Percentiles rank a stretch among this genome's conserved stretches.
These are phyloP conservation scores for Rotaria sp. DNA, from an alignment of 2,888 invertebrate species.

Conservation along the genomic window DNA sequence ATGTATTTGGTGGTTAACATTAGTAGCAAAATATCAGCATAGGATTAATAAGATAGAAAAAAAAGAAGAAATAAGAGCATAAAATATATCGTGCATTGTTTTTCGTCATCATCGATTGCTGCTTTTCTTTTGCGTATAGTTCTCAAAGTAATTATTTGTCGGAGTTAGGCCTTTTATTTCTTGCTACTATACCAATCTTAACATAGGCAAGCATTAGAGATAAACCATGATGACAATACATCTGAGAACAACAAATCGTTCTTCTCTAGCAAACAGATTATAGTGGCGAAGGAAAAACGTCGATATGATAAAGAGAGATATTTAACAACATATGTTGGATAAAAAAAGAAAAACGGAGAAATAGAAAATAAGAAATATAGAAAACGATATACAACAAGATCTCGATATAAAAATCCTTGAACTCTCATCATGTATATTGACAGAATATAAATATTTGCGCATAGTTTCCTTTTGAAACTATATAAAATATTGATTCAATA, in stretches of 20 bases:
- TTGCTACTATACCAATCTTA: not conserved
- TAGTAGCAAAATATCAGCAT: not conserved
- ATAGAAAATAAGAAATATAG: not conserved
- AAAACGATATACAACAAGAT: not conserved
- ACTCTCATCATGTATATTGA: not conserved
- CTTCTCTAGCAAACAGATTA: not conserved
- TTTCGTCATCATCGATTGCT: not conserved
- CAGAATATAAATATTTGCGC: not conserved
- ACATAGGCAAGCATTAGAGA: not conserved
- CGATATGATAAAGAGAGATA: conserved; percentile 6
- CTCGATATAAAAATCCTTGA: not conserved
- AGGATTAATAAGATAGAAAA: not conserved
- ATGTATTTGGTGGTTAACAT: not conserved
- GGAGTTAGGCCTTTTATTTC: not conserved
- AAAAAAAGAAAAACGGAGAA: no score
- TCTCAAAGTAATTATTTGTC: not conserved
- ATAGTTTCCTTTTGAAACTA: not conserved
- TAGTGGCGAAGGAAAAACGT: not conserved
- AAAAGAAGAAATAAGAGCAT: not conserved
- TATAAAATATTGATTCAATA: not conserved
- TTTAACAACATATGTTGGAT: not conserved
- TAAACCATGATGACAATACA: not conserved
- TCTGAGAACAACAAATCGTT: not conserved
- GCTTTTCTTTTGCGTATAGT: not conserved
- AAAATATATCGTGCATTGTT: not conserved